Base-by-base conservation (phyloP, 2,888 invertebrate species). In the Cephus pygmeus region DNA sequence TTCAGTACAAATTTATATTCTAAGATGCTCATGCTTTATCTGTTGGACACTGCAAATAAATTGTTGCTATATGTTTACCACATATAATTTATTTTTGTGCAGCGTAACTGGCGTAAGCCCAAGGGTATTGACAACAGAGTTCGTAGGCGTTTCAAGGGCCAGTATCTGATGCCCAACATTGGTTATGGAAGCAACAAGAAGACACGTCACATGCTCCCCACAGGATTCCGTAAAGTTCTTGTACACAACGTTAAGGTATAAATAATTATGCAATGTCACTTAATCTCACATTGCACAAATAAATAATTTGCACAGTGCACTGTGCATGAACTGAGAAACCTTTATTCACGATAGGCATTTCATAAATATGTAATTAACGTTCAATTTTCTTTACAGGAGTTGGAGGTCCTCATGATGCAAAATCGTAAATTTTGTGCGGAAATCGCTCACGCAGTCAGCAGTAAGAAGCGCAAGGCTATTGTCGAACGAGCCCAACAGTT, bases 71-170 rank as follows among this genome's bases (percentile, higher is more conserved):
- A 56, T 23, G 1, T 23, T 56, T 56, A 56, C 9, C 23, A 23
- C 23, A 23, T 23, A 56, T 31, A 73, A 78, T 80, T 80, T 79
- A 77, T 83, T 76, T 81, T 76, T 77, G 83, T 92, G 31, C 88
- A 97, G 97, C 94, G 96, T 86, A 98, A 97, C 95, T 99, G 99
- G 99, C 96, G 99, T 92, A 99, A 99, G 93, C 99, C 99, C 33
- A 99, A 99, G 94, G 99, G 99, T 98, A 99, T 99, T 93, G 99
- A 99, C 93, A 99, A 99, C 95, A 95, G 99, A 93, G 99, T 99
- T 75, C 96, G 99, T 87, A 96, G 99, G 92, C 95, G 99, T 87
- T 99, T 99, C 94, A 99, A 99, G 96, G 99, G 99, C 40, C 99
- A 99, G 92, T 98, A 96, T 91, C 93, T 97, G 93, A 99, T 99